Evolutionary conservation across 2,888 invertebrate species (phyloP), one percentile per base, ranked within the genome.

Genomic region (Calliopum simillimum): DNA sequence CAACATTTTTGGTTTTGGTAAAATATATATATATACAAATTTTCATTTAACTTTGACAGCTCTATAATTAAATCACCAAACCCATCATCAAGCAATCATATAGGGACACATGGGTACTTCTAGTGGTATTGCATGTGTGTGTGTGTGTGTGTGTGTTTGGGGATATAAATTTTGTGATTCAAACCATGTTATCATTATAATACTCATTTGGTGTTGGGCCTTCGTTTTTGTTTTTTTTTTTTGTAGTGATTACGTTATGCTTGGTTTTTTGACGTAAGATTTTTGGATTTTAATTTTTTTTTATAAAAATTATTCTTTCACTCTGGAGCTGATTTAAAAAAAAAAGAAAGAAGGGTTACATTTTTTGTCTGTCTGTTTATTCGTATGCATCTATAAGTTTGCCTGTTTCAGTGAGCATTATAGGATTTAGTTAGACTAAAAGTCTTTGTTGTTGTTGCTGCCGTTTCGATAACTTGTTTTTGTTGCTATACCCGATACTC

Each of bases 111-210:
- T 55, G 19, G n/a, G 68, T 72, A 66, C 21, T 68, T 16, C 49
- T 58, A 43, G 46, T 55, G 25, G 25, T 64, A 70, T 68, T 73
- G 71, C 72, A 64, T 72, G 71, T 75, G 59, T 71, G 77, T 73
- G 74, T 71, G 73, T 72, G 71, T 71, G 70, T 73, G 70, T 75
- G 63, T 69, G 76, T 72, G 76, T 73, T 73, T 74, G 77, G 75
- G 78, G 79, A 82, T 82, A 85, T 84, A 85, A 81, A 84, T 85
- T 84, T 83, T 84, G 83, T 84, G 84, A 84, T 84, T 84, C 85
- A 85, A 84, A 83, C 80, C 84, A 83, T 84, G 84, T 84, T 85
- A 85, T 84, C 84, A 84, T 84, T 83, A 84, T 81, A 79, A 79
- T 80, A 78, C 25, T 82, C 80, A 78, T 75, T 55, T 65, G 63